Conservation (phyloP, 2,797 vertebrate species). For the Halcyon leucocephala region DNA sequence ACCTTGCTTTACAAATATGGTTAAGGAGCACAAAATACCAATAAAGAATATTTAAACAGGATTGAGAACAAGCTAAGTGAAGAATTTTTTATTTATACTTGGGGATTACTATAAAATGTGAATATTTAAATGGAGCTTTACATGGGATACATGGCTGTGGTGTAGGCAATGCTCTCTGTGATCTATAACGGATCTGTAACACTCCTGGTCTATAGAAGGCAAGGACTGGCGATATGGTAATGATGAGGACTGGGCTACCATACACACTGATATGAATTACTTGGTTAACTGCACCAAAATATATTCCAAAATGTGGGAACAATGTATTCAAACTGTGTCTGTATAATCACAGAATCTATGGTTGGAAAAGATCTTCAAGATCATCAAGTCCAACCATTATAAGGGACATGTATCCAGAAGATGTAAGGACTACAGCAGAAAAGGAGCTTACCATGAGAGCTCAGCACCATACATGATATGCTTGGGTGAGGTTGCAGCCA, state of each 20-base stretch:
- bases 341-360: too few relatives aligned
- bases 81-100: background rate
- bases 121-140: background rate
- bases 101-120: background rate
- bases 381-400: too few relatives aligned
- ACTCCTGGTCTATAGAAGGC: background rate
- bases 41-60: background rate
- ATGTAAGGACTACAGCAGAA: background rate
- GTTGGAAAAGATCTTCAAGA: too few relatives aligned
- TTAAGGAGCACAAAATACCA: background rate
- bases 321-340: background rate
- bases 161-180: accelerated
- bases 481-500: background rate
- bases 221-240: background rate
- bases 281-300: background rate
- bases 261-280: background rate
- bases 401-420: background rate
- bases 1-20: background rate
- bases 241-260: background rate
- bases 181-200: background rate
- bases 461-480: background rate
- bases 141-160: background rate
- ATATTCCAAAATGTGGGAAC: background rate
- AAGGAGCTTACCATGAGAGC: background rate
- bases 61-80: background rate